These are phyloP conservation scores for Crenichthys baileyi DNA, from an alignment of 2,797 vertebrate genomes.

Conservation along the genomic window DNA sequence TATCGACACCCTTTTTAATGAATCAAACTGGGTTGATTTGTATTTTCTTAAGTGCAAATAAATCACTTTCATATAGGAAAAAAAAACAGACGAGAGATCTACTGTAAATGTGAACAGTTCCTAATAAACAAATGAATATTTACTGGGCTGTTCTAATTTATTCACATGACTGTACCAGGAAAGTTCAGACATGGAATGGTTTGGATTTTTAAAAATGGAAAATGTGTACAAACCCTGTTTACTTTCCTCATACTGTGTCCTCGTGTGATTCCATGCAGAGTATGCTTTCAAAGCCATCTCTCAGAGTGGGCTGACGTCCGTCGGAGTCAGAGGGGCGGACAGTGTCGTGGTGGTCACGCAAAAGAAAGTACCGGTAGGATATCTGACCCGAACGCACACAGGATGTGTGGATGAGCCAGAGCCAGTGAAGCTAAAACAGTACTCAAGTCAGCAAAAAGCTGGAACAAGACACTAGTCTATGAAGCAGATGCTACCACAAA, in stretches of 20 bases:
- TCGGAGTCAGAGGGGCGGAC: conserved; percentile 80
- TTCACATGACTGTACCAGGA: too few relatives aligned
- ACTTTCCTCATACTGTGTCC: neutral
- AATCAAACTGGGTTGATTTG: neutral
- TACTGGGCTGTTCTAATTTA: too few relatives aligned
- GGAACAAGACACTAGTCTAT: conserved; percentile 9
- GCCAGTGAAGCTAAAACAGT: conserved; percentile 26
- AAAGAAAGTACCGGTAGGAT: conserved; percentile 83
- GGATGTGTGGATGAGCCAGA: neutral
- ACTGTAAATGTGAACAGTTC: neutral
- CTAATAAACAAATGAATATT: neutral
- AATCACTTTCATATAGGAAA: neutral
- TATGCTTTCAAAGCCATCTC: conserved; percentile 86
- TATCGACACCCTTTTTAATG: too few relatives aligned
- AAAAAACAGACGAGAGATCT: neutral
- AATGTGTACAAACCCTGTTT: neutral
- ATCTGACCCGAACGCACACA: conserved; percentile 22
- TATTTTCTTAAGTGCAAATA: neutral
- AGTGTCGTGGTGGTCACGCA: conserved; percentile 80
- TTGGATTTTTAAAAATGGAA: neutral
- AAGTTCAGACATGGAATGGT: neutral
- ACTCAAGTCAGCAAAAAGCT: conserved; percentile 20
- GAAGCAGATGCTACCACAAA: neutral
- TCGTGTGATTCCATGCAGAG: conserved; percentile 59
- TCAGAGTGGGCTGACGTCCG: conserved; percentile 79